A percentile compares a stretch with the other conserved stretches of the same genome.
Conservation (phyloP, 2,113 vertebrate genomes). For the Lates calcarifer region DNA sequence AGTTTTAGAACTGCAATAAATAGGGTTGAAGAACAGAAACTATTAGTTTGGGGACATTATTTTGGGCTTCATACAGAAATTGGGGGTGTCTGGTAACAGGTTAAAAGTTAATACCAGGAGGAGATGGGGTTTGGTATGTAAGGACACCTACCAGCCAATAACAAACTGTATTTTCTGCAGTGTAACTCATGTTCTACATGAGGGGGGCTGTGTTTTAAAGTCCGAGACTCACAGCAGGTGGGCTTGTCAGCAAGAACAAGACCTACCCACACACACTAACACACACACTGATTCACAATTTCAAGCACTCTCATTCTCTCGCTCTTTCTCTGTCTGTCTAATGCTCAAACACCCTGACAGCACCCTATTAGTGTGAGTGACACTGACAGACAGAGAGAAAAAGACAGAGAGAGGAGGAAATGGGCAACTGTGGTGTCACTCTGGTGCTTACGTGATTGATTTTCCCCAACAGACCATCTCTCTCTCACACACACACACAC, state of each 20-base stretch:
- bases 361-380: conserved; percentile 13
- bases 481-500: neutral
- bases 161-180: conserved; percentile 1
- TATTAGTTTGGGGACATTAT: no score
- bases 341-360: conserved; percentile 1
- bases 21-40: no score
- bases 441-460: conserved; percentile 54
- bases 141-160: neutral
- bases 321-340: conserved; percentile 10
- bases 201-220: conserved; percentile 30
- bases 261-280: neutral
- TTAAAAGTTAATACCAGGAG: neutral
- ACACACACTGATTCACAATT: neutral
- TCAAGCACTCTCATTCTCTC: conserved; percentile 15
- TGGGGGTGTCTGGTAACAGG: neutral
- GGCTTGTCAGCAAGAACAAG: conserved; percentile 31
- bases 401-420: conserved; percentile 24
- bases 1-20: no score
- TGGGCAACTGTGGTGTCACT: conserved; percentile 23
- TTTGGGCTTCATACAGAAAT: no score
- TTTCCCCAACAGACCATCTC: conserved; percentile 16
- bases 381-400: conserved; percentile 27
- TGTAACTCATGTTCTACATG: conserved; percentile 43
- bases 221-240: conserved; percentile 44
- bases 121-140: neutral